phyloP scores from a whole-genome alignment of 2,113 vertebrate species.

The Azemiops feae region DNA sequence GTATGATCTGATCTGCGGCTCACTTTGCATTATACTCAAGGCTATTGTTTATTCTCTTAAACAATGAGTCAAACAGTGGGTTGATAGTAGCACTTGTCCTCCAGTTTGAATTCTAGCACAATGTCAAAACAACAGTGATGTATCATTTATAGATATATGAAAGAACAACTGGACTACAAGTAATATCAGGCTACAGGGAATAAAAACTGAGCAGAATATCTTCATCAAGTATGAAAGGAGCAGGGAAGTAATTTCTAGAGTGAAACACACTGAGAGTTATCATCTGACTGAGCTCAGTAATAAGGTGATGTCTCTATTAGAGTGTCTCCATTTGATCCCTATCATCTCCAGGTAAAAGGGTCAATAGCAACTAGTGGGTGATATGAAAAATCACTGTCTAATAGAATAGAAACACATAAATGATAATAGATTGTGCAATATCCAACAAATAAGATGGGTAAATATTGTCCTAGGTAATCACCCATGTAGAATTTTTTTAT shows the following conservation, averaged over 20 bases:
- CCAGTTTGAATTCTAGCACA: background rate
- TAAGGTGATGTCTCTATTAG: background rate
- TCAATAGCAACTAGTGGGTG: background rate
- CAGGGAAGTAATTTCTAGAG: background rate
- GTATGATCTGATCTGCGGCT: background rate
- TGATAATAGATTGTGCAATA: background rate
- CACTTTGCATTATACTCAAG: background rate
- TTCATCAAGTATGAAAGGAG: background rate
- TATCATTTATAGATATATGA: background rate
- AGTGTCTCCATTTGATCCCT: background rate
- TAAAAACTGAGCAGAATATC: background rate
- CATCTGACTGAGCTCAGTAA: background rate
- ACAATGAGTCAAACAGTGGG: background rate
- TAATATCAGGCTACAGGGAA: background rate
- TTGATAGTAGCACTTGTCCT: background rate
- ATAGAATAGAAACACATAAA: background rate
- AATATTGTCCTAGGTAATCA: background rate
- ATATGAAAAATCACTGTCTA: background rate
- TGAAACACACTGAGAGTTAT: background rate
- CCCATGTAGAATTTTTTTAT: background rate
- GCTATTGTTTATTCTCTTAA: background rate
- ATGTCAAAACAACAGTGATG: background rate
- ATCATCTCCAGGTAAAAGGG: background rate
- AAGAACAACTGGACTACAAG: background rate
- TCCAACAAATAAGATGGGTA: background rate